Conservation (phyloP, 1,140 invertebrate genomes). For the Drosophila sucinea region DNA sequence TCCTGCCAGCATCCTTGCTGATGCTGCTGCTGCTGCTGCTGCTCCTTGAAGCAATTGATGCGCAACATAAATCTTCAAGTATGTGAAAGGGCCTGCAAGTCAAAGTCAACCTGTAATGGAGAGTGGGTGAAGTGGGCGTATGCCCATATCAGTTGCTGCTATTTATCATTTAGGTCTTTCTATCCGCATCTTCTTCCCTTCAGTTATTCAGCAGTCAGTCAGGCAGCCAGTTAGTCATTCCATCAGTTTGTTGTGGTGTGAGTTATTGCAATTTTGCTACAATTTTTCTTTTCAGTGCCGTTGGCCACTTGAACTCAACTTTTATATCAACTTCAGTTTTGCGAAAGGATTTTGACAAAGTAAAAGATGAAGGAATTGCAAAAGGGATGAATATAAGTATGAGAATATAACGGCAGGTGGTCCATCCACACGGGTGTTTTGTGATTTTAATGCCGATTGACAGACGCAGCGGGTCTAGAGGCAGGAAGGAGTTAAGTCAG, state of each 20-base stretch:
- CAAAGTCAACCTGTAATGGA: constrained; percentile 61
- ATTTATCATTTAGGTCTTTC: constrained; percentile 71
- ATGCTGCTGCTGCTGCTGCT: background rate
- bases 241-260: constrained; percentile 47
- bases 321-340: constrained; percentile 59
- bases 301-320: constrained; percentile 64
- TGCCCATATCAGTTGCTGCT: constrained; percentile 57
- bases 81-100: constrained; percentile 57
- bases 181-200: background rate
- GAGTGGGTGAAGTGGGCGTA: constrained; percentile 19
- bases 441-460: constrained; percentile 80
- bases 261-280: constrained; percentile 79
- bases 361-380: constrained; percentile 36
- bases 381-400: constrained; percentile 8
- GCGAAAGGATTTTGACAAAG: constrained; percentile 55
- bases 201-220: background rate
- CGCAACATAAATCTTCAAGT: constrained; percentile 73
- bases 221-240: constrained; percentile 53
- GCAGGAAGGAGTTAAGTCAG: constrained; percentile 23
- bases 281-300: constrained; percentile 73
- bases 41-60: constrained; percentile 65
- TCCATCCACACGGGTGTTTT: constrained; percentile 60
- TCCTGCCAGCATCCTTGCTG: background rate
- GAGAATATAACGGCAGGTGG: constrained; percentile 36
- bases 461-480: constrained; percentile 35